phyloP scores from a whole-genome alignment of 2,113 vertebrate species.

The Amphiprion ocellaris region DNA sequence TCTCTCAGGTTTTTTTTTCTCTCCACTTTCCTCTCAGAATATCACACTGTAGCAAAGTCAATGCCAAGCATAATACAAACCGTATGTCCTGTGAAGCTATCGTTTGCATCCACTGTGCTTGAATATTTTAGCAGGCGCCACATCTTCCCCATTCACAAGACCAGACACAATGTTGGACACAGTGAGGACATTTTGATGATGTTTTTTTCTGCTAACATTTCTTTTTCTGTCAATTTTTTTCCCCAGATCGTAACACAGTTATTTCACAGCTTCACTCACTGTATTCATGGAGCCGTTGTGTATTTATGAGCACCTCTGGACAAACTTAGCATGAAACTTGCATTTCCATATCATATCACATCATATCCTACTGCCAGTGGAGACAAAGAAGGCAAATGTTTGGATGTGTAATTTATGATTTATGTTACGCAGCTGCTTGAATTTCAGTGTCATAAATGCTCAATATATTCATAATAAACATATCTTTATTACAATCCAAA shows the following conservation, averaged over 20 bases:
- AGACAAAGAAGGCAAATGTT: constrained; percentile 57
- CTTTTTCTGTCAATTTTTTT: no score
- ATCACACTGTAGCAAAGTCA: constrained; percentile 80
- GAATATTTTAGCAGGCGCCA: constrained; percentile 86
- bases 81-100: constrained; percentile 84
- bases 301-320: constrained; percentile 4
- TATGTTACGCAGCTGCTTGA: constrained; percentile 75
- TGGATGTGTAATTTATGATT: constrained; percentile 65
- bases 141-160: constrained; percentile 53
- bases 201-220: background rate
- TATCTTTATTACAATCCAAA: constrained; percentile 68
- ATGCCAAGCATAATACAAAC: constrained; percentile 88
- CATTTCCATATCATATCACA: constrained; percentile 3
- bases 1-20: constrained; percentile 74
- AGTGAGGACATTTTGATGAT: constrained; percentile 12
- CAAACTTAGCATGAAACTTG: constrained; percentile 21
- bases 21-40: constrained; percentile 79
- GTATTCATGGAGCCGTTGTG: background rate
- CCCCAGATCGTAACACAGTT: background rate
- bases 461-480: constrained; percentile 65
- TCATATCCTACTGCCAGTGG: background rate
- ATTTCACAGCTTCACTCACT: constrained; percentile 3
- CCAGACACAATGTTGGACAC: constrained; percentile 28
- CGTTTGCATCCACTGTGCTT: constrained; percentile 79
- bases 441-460: constrained; percentile 60